Base-by-base conservation (phyloP, 2,113 vertebrate species). In the Datnioides undecimradiatus region DNA sequence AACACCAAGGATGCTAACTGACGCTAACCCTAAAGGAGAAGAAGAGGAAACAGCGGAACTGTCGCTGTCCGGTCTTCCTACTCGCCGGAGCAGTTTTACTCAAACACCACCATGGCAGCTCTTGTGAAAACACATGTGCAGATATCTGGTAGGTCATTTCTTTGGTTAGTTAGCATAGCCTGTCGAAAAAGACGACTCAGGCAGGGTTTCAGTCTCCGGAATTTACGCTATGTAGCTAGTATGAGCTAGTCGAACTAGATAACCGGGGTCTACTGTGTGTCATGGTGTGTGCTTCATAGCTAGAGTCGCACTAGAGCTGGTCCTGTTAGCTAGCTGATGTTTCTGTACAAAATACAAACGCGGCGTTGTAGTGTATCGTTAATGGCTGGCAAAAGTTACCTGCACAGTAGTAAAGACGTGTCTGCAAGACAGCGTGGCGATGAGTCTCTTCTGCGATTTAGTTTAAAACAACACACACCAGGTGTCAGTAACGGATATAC, bases 21-120 rank as follows among this genome's bases (percentile, higher is more conserved):
- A n/a, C n/a, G n/a, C n/a, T n/a, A 48, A 48, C 21, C 19, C n/a
- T 8, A n/a, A 12, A 49, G 46, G 0, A 27, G 12, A 14, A 62
- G 40, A 29, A 45, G 25, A 17, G 38, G n/a, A n/a, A n/a, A n/a
- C 0, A 11, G n/a, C 23, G 73, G 87, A 87, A 89, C 70, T 17
- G 31, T 75, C 1, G 9, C 3, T 10, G 0, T 1, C 5, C 6
- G 2, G n/a, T 29, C 10, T 27, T 59, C 1, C 11, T 23, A 4
- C 55, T 10, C 16, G 13, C 7, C 81, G 81, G 79, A 83, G 9
- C 23, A 0, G 2, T 73, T 76, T 76, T 0, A 14, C 2, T 29
- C 58, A 34, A 34, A 80, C 76, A 23, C 76, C 27, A 68, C 3
- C n/a, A 92, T 90, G 90, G 82, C 88, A 16, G 38, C 79, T 5